Evolutionary conservation across 2,797 vertebrate species (phyloP).

Genomic region (Dermochelys coriacea): DNA sequence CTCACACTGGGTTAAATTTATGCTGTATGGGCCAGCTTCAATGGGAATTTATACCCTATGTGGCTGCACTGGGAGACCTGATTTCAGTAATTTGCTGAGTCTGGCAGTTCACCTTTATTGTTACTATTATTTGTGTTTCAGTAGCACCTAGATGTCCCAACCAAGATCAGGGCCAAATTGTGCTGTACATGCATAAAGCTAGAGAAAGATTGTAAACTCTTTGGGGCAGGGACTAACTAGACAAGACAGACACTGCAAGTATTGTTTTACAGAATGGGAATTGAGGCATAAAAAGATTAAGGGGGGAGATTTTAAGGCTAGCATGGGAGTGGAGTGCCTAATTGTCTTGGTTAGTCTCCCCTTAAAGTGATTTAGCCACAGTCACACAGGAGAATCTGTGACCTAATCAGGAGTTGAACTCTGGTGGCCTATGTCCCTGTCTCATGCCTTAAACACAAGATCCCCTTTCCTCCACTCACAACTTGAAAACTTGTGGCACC

Average conservation of each 20-base stretch:
- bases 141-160: background rate
- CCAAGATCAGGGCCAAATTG: background rate
- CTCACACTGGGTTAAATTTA: rapidly evolving
- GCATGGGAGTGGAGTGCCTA: background rate
- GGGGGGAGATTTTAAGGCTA: background rate
- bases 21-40: rapidly evolving
- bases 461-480: background rate
- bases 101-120: background rate
- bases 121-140: background rate
- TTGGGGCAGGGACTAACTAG: background rate
- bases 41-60: rapidly evolving
- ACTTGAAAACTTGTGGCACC: background rate
- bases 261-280: background rate
- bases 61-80: background rate
- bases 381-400: background rate
- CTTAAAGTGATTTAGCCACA: background rate
- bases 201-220: background rate
- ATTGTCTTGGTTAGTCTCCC: too few relatives aligned
- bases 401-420: background rate
- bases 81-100: rapidly evolving
- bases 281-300: background rate
- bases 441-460: background rate
- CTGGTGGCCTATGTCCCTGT: background rate
- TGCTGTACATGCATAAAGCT: background rate
- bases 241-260: background rate